These are phyloP conservation scores for Dryocosmus kuriphilus DNA, from an alignment of 2,888 invertebrate species.

Conservation along the genomic window DNA sequence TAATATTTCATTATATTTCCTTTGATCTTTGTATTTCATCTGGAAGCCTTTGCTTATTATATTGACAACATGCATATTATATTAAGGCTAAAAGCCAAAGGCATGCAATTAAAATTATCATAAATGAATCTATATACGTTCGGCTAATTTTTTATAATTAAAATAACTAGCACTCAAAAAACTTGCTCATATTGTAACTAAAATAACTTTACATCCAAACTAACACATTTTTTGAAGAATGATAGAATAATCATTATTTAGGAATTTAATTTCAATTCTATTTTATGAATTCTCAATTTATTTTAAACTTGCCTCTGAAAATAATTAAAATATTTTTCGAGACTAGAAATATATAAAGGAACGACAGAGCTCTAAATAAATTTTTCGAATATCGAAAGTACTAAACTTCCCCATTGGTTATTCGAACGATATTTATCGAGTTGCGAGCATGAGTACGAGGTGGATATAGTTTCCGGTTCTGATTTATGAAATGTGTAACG, in stretches of 20 bases:
- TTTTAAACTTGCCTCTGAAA: neutral
- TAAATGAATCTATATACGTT: neutral
- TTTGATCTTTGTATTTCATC: conserved; percentile 13
- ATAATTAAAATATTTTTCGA: neutral
- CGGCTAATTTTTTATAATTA: too few species aligned
- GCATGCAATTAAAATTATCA: neutral
- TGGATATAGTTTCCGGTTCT: conserved; percentile 30
- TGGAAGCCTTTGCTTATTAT: conserved; percentile 10
- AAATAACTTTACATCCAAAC: too few species aligned
- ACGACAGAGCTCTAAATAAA: neutral
- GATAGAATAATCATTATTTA: too few species aligned
- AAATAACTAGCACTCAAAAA: too few species aligned
- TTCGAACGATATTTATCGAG: conserved; percentile 28
- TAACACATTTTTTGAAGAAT: too few species aligned
- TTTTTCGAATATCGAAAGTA: neutral
- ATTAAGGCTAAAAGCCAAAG: conserved; percentile 1
- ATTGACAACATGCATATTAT: neutral
- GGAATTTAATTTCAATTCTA: too few species aligned
- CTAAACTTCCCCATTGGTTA: conserved; percentile 3
- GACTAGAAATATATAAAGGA: neutral
- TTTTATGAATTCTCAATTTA: too few species aligned
- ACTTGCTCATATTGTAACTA: too few species aligned
- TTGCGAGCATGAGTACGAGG: neutral
- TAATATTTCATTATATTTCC: conserved; percentile 8
- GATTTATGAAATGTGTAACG: conserved; percentile 40